A percentile compares a stretch with the other conserved stretches of the same genome.
Conservation (phyloP, 2,888 invertebrate genomes). For the Platycnemis pennipes region DNA sequence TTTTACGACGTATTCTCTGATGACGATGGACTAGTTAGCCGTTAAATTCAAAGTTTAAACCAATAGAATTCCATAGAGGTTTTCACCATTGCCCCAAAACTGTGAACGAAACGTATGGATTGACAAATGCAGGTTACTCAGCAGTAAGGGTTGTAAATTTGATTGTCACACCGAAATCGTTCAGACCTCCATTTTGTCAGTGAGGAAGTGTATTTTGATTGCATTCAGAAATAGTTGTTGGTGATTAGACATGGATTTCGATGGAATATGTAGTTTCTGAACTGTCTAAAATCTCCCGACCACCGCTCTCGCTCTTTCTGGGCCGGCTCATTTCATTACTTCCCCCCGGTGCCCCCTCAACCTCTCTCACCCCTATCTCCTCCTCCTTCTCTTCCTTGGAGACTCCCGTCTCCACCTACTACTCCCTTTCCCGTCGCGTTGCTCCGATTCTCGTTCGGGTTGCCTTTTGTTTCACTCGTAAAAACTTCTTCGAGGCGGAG, state of each 20-base stretch:
- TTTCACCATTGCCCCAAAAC: too few species aligned
- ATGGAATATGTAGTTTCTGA: constrained; percentile 70
- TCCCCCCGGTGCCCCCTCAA: not conserved
- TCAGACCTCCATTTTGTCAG: too few species aligned
- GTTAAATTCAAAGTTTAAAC: too few species aligned
- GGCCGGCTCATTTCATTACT: not conserved
- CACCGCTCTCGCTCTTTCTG: not conserved
- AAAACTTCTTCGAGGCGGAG: constrained; percentile 26
- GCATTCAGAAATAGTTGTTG: not conserved
- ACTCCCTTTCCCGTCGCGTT: constrained; percentile 71
- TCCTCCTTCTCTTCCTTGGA: constrained; percentile 70
- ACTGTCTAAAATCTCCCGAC: not conserved
- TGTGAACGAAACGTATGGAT: too few species aligned
- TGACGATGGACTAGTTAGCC: too few species aligned
- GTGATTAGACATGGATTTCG: too few species aligned
- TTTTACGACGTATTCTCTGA: too few species aligned
- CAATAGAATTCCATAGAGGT: too few species aligned
- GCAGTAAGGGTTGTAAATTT: too few species aligned
- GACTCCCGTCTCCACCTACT: constrained; percentile 69
- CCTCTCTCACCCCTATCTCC: constrained; percentile 36
- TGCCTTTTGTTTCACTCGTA: constrained; percentile 47
- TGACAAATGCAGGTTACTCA: too few species aligned
- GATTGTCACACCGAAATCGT: too few species aligned
- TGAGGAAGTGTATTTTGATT: too few species aligned
- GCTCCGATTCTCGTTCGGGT: constrained; percentile 24